phyloP scores from a whole-genome alignment of 2,113 vertebrate species.

The Microtus montanus region DNA sequence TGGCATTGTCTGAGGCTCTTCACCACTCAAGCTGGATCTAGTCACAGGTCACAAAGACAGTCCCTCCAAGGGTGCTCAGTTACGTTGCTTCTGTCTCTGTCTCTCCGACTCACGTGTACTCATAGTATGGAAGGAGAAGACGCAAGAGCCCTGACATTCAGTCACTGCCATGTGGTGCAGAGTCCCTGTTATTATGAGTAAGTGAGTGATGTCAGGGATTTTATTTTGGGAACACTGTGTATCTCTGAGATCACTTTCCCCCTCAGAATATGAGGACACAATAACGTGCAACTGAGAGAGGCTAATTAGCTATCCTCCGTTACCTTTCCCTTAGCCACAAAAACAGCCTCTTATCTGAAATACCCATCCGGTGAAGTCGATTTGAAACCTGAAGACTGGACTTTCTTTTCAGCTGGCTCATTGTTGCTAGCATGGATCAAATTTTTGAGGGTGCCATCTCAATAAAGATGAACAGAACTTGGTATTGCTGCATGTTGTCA shows the following conservation, averaged over 20 bases:
- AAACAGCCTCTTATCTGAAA: conserved; percentile 30
- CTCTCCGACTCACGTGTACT: not conserved
- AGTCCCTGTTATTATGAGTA: not conserved
- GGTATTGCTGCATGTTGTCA: not conserved
- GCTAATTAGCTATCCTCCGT: conserved; percentile 44
- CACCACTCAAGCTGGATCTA: not conserved
- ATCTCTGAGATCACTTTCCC: conserved; percentile 8
- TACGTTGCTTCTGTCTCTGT: not conserved
- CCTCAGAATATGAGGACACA: conserved; percentile 28
- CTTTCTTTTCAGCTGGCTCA: not conserved
- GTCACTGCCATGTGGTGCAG: not conserved
- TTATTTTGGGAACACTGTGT: conserved; percentile 44
- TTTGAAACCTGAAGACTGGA: conserved; percentile 42
- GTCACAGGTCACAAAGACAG: not conserved
- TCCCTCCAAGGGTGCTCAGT: not conserved
- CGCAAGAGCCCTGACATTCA: not conserved
- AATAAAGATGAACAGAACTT: not conserved
- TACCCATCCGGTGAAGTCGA: not conserved
- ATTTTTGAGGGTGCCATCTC: not conserved
- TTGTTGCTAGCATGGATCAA: conserved; percentile 27
- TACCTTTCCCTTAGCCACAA: not conserved
- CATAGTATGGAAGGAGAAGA: not conserved
- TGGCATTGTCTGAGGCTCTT: not conserved
- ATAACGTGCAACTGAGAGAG: not conserved
- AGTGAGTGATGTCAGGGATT: not conserved